phyloP scores from a whole-genome alignment of 2,888 invertebrate genomes.

The Hipparchia sbordonii region DNA sequence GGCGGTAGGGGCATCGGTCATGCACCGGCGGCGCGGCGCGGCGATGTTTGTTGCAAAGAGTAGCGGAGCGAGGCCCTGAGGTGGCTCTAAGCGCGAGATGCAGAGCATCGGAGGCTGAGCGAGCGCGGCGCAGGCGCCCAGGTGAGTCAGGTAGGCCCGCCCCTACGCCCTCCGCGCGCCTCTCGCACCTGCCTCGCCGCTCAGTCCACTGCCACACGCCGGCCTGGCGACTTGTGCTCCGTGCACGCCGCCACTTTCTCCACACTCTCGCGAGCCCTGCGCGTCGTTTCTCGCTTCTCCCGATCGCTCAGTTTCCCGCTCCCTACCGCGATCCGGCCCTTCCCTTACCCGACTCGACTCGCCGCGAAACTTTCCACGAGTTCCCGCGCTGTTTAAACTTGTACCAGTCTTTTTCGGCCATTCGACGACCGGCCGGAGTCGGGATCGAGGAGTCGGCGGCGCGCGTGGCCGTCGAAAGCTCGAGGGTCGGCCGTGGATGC shows the following conservation, averaged over 20 bases:
- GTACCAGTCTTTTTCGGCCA: slow-evolving; percentile 38
- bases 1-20: slow-evolving; percentile 34
- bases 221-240: slow-evolving; percentile 77
- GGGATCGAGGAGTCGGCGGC: slow-evolving; percentile 62
- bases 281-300: slow-evolving; percentile 78
- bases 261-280: slow-evolving; percentile 79
- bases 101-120: slow-evolving; percentile 63
- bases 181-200: slow-evolving; percentile 73
- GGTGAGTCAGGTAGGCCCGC: slow-evolving; percentile 81
- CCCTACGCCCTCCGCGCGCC: slow-evolving; percentile 72
- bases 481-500: slow-evolving; percentile 77
- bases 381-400: slow-evolving; percentile 56
- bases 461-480: slow-evolving; percentile 68
- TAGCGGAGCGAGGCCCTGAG: slow-evolving; percentile 41
- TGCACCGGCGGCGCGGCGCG: slow-evolving; percentile 38
- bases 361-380: slow-evolving; percentile 63
- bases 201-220: slow-evolving; percentile 62
- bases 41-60: slow-evolving; percentile 43
- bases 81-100: slow-evolving; percentile 47
- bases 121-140: slow-evolving; percentile 79
- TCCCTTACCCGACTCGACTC: slow-evolving; percentile 56
- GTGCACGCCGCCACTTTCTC: slow-evolving; percentile 80
- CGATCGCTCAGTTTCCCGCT: slow-evolving; percentile 75
- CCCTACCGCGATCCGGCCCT: slow-evolving; percentile 62
- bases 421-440: slow-evolving; percentile 46